A percentile compares a stretch with the other conserved stretches of the same genome.
phyloP scores from a whole-genome alignment of 2,113 vertebrate species.

The Chionodraco myersi region DNA sequence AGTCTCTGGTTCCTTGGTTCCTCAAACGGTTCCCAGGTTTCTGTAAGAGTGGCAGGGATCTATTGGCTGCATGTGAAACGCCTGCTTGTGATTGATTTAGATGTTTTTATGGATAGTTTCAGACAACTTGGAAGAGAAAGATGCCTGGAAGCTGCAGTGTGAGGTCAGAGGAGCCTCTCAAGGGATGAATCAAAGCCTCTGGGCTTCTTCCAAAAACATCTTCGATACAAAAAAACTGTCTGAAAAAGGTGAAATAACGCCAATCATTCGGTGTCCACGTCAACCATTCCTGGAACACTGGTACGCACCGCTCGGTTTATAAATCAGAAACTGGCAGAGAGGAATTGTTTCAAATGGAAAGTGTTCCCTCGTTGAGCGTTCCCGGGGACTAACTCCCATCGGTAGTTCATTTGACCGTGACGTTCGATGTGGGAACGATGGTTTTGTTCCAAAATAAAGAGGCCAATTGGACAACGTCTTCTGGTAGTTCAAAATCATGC shows the following conservation, averaged over 20 bases:
- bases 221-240: constrained; percentile 15
- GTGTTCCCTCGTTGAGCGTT: constrained; percentile 11
- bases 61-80: not conserved
- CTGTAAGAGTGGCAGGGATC: not conserved
- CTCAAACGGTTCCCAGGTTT: not conserved
- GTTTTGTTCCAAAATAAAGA: constrained; percentile 21
- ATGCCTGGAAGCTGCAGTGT: constrained; percentile 26
- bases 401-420: not conserved
- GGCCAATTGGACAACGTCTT: not conserved
- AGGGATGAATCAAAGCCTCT: constrained; percentile 44
- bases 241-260: constrained; percentile 24
- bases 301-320: constrained; percentile 4
- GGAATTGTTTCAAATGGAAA: constrained; percentile 14
- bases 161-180: constrained; percentile 42
- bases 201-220: constrained; percentile 30
- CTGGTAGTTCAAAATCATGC: not conserved
- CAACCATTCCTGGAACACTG: constrained; percentile 16
- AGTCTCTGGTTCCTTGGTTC: not conserved
- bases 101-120: constrained; percentile 18
- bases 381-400: not conserved
- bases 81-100: constrained; percentile 20
- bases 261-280: constrained; percentile 41
- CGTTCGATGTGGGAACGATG: not conserved
- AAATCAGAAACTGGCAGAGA: constrained; percentile 7
- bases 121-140: constrained; percentile 13